Evolutionary conservation across 2,113 vertebrate genomes (phyloP).

Genomic region (Daboia siamensis): DNA sequence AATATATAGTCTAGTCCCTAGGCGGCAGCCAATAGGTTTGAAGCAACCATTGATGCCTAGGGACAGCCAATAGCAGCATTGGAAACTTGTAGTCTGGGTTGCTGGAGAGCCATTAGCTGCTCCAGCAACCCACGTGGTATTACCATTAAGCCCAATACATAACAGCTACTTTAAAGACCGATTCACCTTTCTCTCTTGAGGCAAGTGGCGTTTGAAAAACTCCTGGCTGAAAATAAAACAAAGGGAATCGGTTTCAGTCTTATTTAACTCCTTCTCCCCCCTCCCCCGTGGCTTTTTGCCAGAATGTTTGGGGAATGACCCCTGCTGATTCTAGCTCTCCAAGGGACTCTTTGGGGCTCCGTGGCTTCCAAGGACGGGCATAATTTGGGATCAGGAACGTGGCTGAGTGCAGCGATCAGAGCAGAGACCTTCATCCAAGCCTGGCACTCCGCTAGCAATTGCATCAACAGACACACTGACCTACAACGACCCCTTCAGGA

Average conservation of each 20-base stretch:
- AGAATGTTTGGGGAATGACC: not conserved
- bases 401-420: constrained; percentile 5
- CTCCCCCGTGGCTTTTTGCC: not conserved
- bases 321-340: constrained; percentile 25
- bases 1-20: no score
- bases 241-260: not conserved
- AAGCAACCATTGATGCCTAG: no score
- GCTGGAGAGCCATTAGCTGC: no score
- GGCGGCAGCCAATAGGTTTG: no score
- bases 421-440: not conserved
- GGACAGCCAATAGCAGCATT: no score
- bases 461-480: no score
- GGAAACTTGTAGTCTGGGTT: no score
- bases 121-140: no score
- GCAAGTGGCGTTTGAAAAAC: constrained; percentile 1
- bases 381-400: not conserved
- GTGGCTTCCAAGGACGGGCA: not conserved
- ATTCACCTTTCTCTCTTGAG: not conserved
- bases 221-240: constrained; percentile 13
- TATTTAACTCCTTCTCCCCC: not conserved
- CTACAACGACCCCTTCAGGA: no score
- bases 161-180: not conserved
- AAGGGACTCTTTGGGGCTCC: not conserved
- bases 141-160: no score
- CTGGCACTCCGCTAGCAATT: no score